Evolutionary conservation across 1,140 invertebrate genomes (phyloP).

Genomic region (Acromyrmex echinatior): DNA sequence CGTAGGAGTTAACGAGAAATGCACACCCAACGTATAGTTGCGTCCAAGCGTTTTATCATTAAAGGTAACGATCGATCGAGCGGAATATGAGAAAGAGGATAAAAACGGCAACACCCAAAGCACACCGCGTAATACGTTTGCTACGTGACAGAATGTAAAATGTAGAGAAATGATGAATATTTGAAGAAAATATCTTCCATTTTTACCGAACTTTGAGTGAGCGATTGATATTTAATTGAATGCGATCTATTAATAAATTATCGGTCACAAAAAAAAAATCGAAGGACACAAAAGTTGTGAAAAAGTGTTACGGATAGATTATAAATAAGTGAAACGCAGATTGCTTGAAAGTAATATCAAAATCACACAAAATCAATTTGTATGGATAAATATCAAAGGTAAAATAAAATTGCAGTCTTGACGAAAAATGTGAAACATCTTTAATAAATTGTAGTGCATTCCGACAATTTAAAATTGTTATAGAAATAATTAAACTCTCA

Average conservation of each 20-base stretch:
- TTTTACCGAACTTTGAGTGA: neutral
- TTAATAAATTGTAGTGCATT: neutral
- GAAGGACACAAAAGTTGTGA: neutral
- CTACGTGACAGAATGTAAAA: neutral
- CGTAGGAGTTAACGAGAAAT: slow-evolving; percentile 38
- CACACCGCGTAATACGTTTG: neutral
- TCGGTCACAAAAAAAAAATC: neutral
- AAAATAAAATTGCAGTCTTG: slow-evolving; percentile 20
- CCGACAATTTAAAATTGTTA: slow-evolving; percentile 7
- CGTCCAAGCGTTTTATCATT: slow-evolving; percentile 13
- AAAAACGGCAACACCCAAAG: neutral
- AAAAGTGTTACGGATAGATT: neutral
- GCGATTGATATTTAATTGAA: slow-evolving; percentile 29
- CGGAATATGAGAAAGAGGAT: neutral
- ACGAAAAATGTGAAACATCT: neutral
- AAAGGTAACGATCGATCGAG: neutral
- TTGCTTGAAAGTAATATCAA: neutral
- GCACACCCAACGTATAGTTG: neutral
- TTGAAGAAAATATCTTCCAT: neutral
- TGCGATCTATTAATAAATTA: slow-evolving; percentile 36
- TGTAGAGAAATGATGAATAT: slow-evolving; percentile 31
- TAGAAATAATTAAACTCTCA: neutral
- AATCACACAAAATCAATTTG: neutral
- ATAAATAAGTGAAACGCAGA: slow-evolving; percentile 34
- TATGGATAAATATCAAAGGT: slow-evolving; percentile 5